Percentiles rank a stretch among this genome's conserved stretches.
Evolutionary conservation across 2,797 vertebrate genomes (phyloP).

Genomic region (Luscinia megarhynchos): DNA sequence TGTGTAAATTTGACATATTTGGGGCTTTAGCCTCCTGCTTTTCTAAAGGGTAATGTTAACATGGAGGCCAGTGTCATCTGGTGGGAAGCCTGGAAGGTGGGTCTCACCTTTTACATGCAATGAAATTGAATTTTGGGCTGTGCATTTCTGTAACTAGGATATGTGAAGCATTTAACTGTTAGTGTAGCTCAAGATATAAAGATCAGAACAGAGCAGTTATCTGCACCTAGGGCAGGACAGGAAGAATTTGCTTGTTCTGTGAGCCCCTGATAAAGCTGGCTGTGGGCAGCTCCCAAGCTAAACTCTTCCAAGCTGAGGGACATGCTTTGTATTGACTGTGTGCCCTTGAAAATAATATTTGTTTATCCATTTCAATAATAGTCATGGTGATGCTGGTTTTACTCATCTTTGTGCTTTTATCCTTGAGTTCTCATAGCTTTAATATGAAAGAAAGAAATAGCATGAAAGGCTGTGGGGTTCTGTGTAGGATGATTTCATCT

Average conservation of each 20-base stretch:
- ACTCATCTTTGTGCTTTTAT: background rate
- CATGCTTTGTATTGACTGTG: background rate
- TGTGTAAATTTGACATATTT: background rate
- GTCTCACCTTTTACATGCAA: background rate
- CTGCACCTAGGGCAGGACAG: background rate
- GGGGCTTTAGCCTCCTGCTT: background rate
- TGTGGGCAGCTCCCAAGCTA: background rate
- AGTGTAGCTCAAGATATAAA: background rate
- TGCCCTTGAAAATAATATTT: background rate
- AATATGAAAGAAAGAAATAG: background rate
- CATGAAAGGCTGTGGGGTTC: background rate
- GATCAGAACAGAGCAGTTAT: background rate
- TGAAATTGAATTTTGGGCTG: background rate
- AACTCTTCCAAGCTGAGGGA: background rate
- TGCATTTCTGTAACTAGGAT: background rate
- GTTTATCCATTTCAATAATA: background rate
- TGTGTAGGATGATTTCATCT: background rate
- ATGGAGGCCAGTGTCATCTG: background rate
- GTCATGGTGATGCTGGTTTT: background rate
- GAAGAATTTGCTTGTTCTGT: background rate
- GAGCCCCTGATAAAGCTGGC: background rate
- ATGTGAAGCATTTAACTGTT: background rate
- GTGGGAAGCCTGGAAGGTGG: background rate
- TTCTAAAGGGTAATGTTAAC: background rate
- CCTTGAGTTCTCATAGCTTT: background rate